These are phyloP conservation scores for Aselliscus stoliczkanus DNA, from an alignment of 2,797 vertebrate species.

Conservation along the genomic window DNA sequence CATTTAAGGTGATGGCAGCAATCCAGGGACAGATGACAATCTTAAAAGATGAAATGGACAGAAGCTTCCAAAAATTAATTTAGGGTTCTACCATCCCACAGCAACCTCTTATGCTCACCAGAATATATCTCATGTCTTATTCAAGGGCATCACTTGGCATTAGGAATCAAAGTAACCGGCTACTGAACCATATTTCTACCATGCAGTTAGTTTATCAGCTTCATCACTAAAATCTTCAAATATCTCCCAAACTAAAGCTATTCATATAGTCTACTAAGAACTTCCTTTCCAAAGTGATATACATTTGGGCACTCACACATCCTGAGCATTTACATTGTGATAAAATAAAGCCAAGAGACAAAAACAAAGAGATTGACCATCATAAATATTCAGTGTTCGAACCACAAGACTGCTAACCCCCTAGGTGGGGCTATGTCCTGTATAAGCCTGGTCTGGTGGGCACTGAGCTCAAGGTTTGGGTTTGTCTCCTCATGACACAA, in stretches of 20 bases:
- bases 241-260: background rate
- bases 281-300: background rate
- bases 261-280: background rate
- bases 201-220: background rate
- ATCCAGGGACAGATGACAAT: background rate
- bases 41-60: conserved; percentile 25
- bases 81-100: background rate
- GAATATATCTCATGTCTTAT: background rate
- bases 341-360: background rate
- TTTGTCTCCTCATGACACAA: background rate
- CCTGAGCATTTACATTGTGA: background rate
- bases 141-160: background rate
- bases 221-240: background rate
- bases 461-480: background rate
- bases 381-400: background rate
- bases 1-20: conserved; percentile 14
- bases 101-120: background rate
- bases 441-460: background rate
- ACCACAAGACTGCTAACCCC: background rate
- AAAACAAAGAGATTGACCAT: background rate
- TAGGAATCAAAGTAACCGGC: background rate
- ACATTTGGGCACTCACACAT: background rate
- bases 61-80: conserved; percentile 34
- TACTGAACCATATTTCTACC: background rate
- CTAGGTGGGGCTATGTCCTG: background rate